Base-by-base conservation (phyloP, 2,888 invertebrate genomes). In the Alitta virens region DNA sequence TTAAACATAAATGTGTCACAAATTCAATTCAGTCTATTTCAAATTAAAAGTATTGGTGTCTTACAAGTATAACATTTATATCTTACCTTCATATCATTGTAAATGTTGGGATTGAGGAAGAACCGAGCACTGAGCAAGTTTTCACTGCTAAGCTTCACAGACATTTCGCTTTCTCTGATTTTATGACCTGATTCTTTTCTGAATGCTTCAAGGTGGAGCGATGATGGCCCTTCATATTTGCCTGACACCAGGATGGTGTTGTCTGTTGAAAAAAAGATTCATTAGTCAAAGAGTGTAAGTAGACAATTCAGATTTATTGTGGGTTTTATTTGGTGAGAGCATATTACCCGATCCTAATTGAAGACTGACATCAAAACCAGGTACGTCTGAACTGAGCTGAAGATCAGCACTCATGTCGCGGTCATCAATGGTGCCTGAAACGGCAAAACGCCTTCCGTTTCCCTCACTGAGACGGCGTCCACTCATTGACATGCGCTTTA, bases 331-430 rank as follows among this genome's bases (percentile, higher is more conserved):
- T 50, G 21, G 12, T 14, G 21, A 50, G 12, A 7, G 18, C 16
- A 38, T 1, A 14, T 68, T 52, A 24, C 64, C 62, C 21, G 63
- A 60, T 16, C 69, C 54, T 9, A 66, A 68, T 21, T 59, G 16
- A n/a, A 59, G 25, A 21, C 12, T 51, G 23, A 55, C 33, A 27
- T 55, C 56, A 50, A 63, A 18, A 51, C 56, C 27, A 9, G 46
- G 60, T 33, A 42, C 42, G 21, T 27, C 54, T 9, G 21, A 18
- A 26, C 60, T 33, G 18, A 59, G 21, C 16, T 40, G 54, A 16
- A 50, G 46, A n/a, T 63, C 63, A 3, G 42, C 54, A 16, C 27
- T 18, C 26, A 59, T 25, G 33, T n/a, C 14, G 24, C 38, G 27
- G n/a, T 43, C 55, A 27, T 59, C 59, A 12, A 59, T 21, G n/a